Base-by-base conservation (phyloP, 2,797 vertebrate species). In the Macropodus opercularis region DNA sequence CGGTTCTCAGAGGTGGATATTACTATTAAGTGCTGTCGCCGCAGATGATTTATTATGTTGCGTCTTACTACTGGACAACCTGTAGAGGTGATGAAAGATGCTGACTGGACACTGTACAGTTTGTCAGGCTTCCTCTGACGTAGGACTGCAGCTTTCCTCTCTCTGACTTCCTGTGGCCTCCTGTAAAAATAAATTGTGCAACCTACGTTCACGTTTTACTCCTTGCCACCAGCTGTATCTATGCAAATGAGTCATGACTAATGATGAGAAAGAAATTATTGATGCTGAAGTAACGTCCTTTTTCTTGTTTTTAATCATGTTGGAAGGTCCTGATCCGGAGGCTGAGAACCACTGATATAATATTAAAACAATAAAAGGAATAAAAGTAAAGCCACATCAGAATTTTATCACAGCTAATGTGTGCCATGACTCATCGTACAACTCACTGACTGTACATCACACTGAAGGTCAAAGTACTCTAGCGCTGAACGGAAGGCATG, bases 351-450 rank as follows among this genome's bases (percentile, higher is more conserved):
- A 32, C 34, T 40, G 18, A 50, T 35, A 34, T 26, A 8, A 17
- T 10, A 48, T 35, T 36, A 21, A 26, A 24, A 42, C 24, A 61
- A 70, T 9, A n/a, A 53, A 51, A 55, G 40, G 10, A 29, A 31
- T 7, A 42, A 23, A 51, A 42, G 21, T 27, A 48, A 61, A 71
- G 38, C 53, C 32, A 65, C 39, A 57, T 58, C 71, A 57, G 52
- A 63, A 69, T 79, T 83, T 54, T 57, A 72, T 80, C 46, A 47
- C 40, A 27, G 72, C 54, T 77, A 75, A 84, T 79, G 69, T 17
- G 48, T 29, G 12, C 50, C 17, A 32, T 91, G 90, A 91, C 82
- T 91, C 90, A 90, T 80, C 77, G 67, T 22, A 65, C 56, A 77
- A 84, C 74, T 79, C 63, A 24, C 38, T 66, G 75, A 85, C 57